Base-by-base conservation (phyloP, 2,797 vertebrate genomes). In the Xenops minutus region DNA sequence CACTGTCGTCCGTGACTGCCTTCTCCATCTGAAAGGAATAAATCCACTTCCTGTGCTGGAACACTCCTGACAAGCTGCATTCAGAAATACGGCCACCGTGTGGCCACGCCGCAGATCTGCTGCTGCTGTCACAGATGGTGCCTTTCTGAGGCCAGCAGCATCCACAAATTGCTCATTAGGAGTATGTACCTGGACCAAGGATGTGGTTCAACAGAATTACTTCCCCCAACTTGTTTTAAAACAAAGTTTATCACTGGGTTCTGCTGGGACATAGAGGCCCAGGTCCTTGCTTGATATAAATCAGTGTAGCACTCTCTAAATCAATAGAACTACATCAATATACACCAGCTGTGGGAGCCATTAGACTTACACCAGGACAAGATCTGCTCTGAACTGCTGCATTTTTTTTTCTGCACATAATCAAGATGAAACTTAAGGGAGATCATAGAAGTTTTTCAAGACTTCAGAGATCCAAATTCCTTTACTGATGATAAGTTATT, bases 1-100 rank as follows among this genome's bases (percentile, higher is more conserved):
- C 67, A 15, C 34, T 61, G 46, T 13, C 0, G 0, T 62, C 8
- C 1, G 52, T 27, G 74, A 4, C 66, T 44, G 69, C 79, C 55
- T 52, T 67, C 27, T 36, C 52, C 69, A 32, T 32, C 41, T 2
- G 77, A 76, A 17, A n/a, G 20, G 41, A 76, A 54, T 17, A 36
- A 76, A 84, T 43, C 14, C 12, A 17, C 39, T 44, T 41, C 44
- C 73, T 19, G 67, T 1, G 64, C 56, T 10, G 0, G 6, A 68
- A 16, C 12, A 1, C 24, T 69, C 21, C 72, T 1, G 56, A 3
- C 20, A 4, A 30, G 49, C 39, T 58, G n/a, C 14, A 1, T 10
- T 90, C 95, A 46, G 80, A 58, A 27, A 49, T 3, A 22, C 29
- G n/a, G 96, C 96, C 96, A 82, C 92, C 95, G 93, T 86, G 96